These are phyloP conservation scores for Drosophila bipectinata DNA, from an alignment of 1,140 invertebrate species.

Conservation along the genomic window DNA sequence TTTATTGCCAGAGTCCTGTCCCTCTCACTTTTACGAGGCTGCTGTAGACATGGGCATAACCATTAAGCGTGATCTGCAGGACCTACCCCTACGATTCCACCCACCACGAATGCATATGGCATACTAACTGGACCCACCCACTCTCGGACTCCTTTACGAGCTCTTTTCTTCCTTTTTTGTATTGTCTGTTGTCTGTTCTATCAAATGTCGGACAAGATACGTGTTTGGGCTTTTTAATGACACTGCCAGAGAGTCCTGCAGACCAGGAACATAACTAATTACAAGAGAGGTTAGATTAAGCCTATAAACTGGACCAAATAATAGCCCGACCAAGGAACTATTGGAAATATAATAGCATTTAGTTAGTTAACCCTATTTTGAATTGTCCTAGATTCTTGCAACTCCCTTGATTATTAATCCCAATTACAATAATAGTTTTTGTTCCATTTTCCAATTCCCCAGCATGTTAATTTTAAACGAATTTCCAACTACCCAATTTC, in stretches of 20 bases:
- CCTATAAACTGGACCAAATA: background rate
- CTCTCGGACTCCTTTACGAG: slow-evolving; percentile 59
- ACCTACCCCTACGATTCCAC: background rate
- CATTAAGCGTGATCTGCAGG: slow-evolving; percentile 51
- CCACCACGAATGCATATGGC: slow-evolving; percentile 53
- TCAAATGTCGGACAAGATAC: slow-evolving; percentile 62
- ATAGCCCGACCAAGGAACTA: background rate
- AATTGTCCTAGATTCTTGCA: background rate
- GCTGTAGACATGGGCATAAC: slow-evolving; percentile 57
- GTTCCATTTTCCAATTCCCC: slow-evolving; percentile 16
- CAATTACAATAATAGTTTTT: background rate
- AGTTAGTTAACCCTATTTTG: background rate
- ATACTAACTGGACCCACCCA: slow-evolving; percentile 40
- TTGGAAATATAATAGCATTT: too few relatives aligned
- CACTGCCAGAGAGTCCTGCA: slow-evolving; percentile 7
- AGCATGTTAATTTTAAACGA: slow-evolving; percentile 6
- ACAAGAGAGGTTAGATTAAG: slow-evolving; percentile 12
- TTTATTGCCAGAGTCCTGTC: slow-evolving; percentile 45
- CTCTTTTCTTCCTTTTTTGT: slow-evolving; percentile 18
- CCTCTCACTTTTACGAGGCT: slow-evolving; percentile 59
- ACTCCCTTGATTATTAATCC: background rate
- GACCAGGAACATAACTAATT: slow-evolving; percentile 43
- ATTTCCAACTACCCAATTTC: slow-evolving; percentile 31
- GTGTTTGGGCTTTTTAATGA: slow-evolving; percentile 71
- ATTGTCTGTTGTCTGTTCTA: slow-evolving; percentile 56